Base-by-base conservation (phyloP, 2,797 vertebrate genomes). In the Eleutherodactylus coqui region DNA sequence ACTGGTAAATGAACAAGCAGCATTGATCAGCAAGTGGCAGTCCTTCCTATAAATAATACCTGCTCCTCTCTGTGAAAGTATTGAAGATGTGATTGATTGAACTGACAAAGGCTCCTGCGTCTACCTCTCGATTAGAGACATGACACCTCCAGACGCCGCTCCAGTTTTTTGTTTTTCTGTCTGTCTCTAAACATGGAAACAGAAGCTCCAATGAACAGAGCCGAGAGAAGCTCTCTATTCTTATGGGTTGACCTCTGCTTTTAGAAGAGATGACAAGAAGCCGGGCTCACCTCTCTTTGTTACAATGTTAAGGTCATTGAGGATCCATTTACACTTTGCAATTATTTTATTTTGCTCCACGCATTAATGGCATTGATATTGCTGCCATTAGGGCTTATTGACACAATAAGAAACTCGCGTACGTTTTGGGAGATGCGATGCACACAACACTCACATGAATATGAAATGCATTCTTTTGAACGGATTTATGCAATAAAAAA, bases 101-200 rank as follows among this genome's bases (percentile, higher is more conserved):
- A 84, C 5, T 81, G 60, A 88, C 73, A 88, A 89, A 91, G 77
- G 62, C 88, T 89, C 87, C 55, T 10, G 60, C 36, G 60, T 36
- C 51, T 49, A 81, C 60, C 67, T 67, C 72, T 19, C 80, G 88
- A 77, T 62, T 85, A 86, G 82, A 83, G 69, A 47, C 87, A 75
- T 34, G 1, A 87, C 75, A 88, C 69, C 86, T 89, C 82, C 0
- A 84, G 78, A 90, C 89, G 89, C 82, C 88, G 76, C 82, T 41
- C 85, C 72, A 76, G 32, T 88, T 55, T 60, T 89, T 81, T 87
- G 78, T 92, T 87, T 89, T 85, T 89, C 55, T 36, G 87, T 75
- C 69, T 27, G 85, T 79, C 77, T 87, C 85, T 89, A 87, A 87
- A 89, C 73, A 90, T 73, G 88, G 27, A 82, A 88, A 89, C 69